phyloP scores from a whole-genome alignment of 2,113 vertebrate species.

The Ibidorhyncha struthersii region DNA sequence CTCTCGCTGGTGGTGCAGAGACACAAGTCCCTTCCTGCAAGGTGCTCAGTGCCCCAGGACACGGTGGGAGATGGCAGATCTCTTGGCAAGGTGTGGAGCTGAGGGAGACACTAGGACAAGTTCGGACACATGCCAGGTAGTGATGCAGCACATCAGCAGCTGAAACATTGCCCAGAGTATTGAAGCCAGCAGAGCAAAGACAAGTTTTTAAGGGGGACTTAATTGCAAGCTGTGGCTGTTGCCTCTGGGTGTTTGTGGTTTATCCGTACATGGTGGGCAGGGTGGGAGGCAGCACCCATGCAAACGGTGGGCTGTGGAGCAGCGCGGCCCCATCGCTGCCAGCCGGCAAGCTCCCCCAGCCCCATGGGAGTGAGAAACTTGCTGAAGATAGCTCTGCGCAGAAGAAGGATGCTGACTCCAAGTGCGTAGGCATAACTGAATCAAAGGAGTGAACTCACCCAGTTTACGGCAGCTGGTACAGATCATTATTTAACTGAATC shows the following conservation, averaged over 20 bases:
- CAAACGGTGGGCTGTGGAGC: fast-evolving
- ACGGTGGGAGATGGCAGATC: background rate
- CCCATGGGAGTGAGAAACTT: background rate
- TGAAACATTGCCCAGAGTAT: background rate
- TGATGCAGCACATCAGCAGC: background rate
- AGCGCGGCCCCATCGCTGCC: background rate
- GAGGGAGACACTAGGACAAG: background rate
- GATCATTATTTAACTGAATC: constrained; percentile 40
- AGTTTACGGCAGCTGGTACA: constrained; percentile 21
- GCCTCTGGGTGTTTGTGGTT: background rate
- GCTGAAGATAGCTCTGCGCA: background rate
- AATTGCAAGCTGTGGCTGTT: background rate
- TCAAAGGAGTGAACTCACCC: constrained; percentile 45
- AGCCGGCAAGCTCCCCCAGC: background rate
- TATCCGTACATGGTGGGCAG: background rate
- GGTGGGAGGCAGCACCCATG: background rate
- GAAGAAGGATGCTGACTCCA: background rate
- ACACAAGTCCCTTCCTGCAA: background rate
- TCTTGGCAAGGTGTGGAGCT: background rate
- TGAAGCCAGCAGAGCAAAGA: background rate
- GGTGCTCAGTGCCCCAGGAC: background rate
- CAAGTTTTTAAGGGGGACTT: background rate
- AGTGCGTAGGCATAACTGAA: constrained; percentile 19
- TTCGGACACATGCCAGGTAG: fast-evolving
- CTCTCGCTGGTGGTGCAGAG: background rate